Evolutionary conservation across 2,797 vertebrate species (phyloP).

Genomic region (Enteromius paludinosus): DNA sequence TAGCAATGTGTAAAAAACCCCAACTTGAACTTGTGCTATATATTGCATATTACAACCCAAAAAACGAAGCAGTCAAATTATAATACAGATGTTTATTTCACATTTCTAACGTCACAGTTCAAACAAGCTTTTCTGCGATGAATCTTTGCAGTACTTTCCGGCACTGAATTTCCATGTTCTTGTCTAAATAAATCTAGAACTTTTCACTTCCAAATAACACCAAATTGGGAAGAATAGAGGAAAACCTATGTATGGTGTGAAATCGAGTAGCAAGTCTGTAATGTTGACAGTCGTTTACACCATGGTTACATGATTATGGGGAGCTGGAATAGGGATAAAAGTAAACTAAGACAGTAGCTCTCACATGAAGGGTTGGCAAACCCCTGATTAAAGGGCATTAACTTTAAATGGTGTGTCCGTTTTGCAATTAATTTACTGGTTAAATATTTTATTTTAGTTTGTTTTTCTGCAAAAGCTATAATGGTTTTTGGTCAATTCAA

Average conservation of each 20-base stretch:
- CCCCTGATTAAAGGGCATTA: background rate
- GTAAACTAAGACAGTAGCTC: background rate
- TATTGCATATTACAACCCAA: background rate
- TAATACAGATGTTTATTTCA: slow-evolving; percentile 21
- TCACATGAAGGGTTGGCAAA: background rate
- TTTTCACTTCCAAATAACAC: background rate
- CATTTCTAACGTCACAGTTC: slow-evolving; percentile 3
- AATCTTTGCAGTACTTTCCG: background rate
- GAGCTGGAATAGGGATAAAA: background rate
- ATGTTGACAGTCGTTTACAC: background rate
- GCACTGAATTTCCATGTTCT: background rate
- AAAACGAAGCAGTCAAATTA: background rate
- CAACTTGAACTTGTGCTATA: background rate
- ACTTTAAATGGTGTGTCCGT: background rate
- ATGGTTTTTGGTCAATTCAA: background rate
- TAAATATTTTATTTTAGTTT: background rate
- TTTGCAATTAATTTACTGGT: background rate
- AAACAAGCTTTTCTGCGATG: background rate
- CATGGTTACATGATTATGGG: background rate
- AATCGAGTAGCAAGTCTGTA: background rate
- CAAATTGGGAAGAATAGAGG: background rate
- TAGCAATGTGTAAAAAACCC: background rate
- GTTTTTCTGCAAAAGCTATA: background rate
- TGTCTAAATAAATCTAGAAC: background rate
- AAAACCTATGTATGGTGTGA: background rate